These are phyloP conservation scores for Leucopsar rothschildi DNA, from an alignment of 2,113 vertebrate genomes.

Conservation along the genomic window DNA sequence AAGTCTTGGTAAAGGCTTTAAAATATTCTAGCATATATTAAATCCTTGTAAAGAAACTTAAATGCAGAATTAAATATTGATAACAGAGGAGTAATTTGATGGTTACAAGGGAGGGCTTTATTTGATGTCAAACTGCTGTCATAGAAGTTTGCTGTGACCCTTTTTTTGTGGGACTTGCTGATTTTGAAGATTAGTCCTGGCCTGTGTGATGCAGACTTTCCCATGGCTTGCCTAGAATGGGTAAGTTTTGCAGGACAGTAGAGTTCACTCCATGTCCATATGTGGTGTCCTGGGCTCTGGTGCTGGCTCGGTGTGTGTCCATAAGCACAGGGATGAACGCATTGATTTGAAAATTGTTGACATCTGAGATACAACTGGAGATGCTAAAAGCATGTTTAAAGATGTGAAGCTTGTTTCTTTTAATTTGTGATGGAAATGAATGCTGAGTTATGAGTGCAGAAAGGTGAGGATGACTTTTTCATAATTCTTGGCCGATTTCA, in stretches of 20 bases:
- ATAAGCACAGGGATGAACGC: background rate
- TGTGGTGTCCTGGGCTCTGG: background rate
- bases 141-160: background rate
- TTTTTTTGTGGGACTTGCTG: background rate
- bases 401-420: background rate
- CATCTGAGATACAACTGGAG: background rate
- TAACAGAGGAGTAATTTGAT: background rate
- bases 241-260: accelerated
- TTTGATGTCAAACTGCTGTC: background rate
- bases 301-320: accelerated
- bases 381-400: background rate
- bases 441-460: background rate
- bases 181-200: background rate
- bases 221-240: background rate
- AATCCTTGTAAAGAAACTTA: background rate
- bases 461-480: background rate
- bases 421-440: background rate
- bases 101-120: background rate
- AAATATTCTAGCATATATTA: background rate
- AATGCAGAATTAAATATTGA: background rate
- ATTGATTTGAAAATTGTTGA: background rate
- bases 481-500: accelerated
- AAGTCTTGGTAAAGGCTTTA: background rate
- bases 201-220: background rate
- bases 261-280: accelerated